A percentile compares a stretch with the other conserved stretches of the same genome.
Evolutionary conservation across 1,140 invertebrate genomes (phyloP).

Genomic region (Dufourea novaeangliae): DNA sequence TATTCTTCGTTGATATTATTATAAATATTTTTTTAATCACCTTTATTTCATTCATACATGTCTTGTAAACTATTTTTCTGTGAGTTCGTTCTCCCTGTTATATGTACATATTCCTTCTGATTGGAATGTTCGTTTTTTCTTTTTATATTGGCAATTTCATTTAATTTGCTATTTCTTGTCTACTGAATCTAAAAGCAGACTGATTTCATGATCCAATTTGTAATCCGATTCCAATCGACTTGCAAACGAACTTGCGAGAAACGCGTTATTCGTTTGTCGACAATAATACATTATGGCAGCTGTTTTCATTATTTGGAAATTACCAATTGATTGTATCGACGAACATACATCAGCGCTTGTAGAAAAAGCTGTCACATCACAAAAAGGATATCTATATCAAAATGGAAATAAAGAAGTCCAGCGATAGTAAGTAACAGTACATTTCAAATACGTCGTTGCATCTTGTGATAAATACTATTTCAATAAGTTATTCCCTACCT

Average conservation of each 20-base stretch:
- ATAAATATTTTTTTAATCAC: not conserved
- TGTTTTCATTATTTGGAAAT: slow-evolving; percentile 64
- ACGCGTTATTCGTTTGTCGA: slow-evolving; percentile 45
- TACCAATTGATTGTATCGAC: slow-evolving; percentile 64
- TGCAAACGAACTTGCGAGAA: slow-evolving; percentile 52
- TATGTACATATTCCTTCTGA: not conserved
- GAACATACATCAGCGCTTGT: slow-evolving; percentile 22
- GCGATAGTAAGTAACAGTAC: slow-evolving; percentile 52
- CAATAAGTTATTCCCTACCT: not conserved
- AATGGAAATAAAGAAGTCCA: slow-evolving; percentile 41
- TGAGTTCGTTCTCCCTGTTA: not conserved
- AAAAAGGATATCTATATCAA: slow-evolving; percentile 2
- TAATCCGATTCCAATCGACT: slow-evolving; percentile 50
- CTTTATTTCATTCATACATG: slow-evolving; percentile 6
- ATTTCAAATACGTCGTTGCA: not conserved
- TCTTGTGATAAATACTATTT: not conserved
- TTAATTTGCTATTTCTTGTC: not conserved
- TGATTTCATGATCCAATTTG: not conserved
- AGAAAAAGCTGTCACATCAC: slow-evolving; percentile 23
- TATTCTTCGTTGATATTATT: not conserved
- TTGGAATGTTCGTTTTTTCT: not conserved
- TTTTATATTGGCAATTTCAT: not conserved
- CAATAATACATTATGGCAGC: slow-evolving; percentile 65
- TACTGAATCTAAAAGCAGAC: slow-evolving; percentile 4
- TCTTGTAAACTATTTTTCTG: not conserved